Conservation (phyloP, 2,113 vertebrate genomes). For the Alligator mississippiensis region DNA sequence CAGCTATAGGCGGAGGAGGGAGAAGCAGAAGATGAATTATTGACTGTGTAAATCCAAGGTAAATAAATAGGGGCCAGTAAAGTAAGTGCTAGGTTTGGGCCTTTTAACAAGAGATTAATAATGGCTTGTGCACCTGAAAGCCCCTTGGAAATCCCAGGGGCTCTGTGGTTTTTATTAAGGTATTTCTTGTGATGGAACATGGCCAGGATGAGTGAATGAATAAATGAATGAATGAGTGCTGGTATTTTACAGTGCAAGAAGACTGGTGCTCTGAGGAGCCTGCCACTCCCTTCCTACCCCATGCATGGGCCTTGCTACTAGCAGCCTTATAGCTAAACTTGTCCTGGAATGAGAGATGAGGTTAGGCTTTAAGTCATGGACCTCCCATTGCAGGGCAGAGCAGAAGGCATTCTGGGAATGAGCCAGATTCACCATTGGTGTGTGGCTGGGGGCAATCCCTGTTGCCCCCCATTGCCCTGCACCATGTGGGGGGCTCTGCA, state of each 20-base stretch:
- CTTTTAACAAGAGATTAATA: constrained; percentile 29
- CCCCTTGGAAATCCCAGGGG: constrained; percentile 26
- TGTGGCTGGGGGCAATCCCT: too few species aligned
- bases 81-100: neutral
- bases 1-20: neutral
- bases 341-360: rapidly evolving
- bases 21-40: neutral
- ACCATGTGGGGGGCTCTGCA: too few species aligned
- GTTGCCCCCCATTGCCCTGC: too few species aligned
- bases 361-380: neutral
- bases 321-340: neutral
- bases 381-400: neutral
- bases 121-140: neutral
- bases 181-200: neutral
- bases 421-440: too few species aligned
- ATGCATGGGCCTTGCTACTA: neutral
- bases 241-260: rapidly evolving
- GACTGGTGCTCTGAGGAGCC: neutral
- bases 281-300: neutral
- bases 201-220: neutral
- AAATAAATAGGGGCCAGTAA: neutral
- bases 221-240: neutral
- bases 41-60: neutral
- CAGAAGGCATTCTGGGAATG: rapidly evolving
- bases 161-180: neutral